A percentile compares a stretch with the other conserved stretches of the same genome.
phyloP scores from a whole-genome alignment of 2,113 vertebrate genomes.

The Rhegmatorhina hoffmannsi region DNA sequence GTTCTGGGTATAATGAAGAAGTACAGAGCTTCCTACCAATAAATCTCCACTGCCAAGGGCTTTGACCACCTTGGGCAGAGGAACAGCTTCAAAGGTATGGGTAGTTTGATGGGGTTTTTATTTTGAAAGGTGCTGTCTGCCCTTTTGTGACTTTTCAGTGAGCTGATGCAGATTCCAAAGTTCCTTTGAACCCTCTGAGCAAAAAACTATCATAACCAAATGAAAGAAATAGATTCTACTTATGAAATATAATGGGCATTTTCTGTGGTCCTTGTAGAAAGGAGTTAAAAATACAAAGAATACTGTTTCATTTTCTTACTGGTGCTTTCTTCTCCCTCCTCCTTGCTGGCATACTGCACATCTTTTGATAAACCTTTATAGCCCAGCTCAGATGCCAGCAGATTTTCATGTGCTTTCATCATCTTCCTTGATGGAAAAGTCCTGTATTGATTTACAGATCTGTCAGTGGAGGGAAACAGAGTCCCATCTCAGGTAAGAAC shows the following conservation, averaged over 20 bases:
- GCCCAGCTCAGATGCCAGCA: not conserved
- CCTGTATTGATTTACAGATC: slow-evolving; percentile 28
- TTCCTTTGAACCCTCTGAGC: not conserved
- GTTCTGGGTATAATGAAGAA: not conserved
- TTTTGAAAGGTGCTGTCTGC: not conserved
- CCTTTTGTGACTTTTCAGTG: not conserved
- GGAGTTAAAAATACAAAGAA: not conserved
- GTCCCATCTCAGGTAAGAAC: not conserved
- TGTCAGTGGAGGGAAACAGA: not conserved
- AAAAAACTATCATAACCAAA: not conserved
- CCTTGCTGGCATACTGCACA: not conserved
- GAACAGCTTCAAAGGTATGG: not conserved
- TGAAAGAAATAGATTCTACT: not conserved
- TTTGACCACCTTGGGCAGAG: not conserved
- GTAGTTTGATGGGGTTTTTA: not conserved
- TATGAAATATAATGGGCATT: not conserved
- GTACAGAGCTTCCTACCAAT: not conserved
- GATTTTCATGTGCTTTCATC: not conserved
- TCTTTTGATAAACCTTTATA: not conserved
- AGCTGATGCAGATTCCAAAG: not conserved
- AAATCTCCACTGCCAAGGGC: not conserved
- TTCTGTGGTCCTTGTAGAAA: not conserved
- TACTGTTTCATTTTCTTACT: not conserved
- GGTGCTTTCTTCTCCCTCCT: not conserved
- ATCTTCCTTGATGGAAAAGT: not conserved